These are phyloP conservation scores for Actias luna DNA, from an alignment of 2,888 invertebrate species.

Conservation along the genomic window DNA sequence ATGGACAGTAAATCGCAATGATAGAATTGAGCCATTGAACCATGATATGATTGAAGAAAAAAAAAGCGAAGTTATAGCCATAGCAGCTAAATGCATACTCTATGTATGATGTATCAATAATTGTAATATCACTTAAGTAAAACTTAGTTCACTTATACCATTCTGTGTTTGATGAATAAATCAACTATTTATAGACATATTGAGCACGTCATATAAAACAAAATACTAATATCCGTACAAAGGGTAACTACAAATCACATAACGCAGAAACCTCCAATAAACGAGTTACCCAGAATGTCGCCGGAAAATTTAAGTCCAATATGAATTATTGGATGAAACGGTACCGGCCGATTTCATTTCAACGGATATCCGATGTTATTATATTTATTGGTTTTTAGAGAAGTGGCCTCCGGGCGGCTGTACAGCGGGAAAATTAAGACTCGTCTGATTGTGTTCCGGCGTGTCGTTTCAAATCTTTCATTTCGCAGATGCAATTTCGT, in stretches of 20 bases:
- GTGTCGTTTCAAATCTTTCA: conserved; percentile 1
- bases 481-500: neutral
- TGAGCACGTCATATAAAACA: neutral
- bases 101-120: too few relatives aligned
- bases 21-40: too few relatives aligned
- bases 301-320: conserved; percentile 41
- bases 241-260: conserved; percentile 4
- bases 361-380: conserved; percentile 58
- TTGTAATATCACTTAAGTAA: too few relatives aligned
- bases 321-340: conserved; percentile 51
- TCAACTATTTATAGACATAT: too few relatives aligned
- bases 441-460: conserved; percentile 4
- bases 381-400: conserved; percentile 69
- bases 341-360: conserved; percentile 56
- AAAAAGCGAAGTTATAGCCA: too few relatives aligned
- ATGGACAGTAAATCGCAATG: too few relatives aligned
- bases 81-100: too few relatives aligned
- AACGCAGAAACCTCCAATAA: conserved; percentile 6
- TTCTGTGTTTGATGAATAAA: too few relatives aligned
- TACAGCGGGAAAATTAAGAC: conserved; percentile 56
- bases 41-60: too few relatives aligned
- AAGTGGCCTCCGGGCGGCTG: conserved; percentile 58
- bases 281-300: conserved; percentile 17
- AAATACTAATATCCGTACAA: neutral
- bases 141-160: too few relatives aligned